Evolutionary conservation across 1,140 invertebrate genomes (phyloP).

Genomic region (Drosophila guanche): DNA sequence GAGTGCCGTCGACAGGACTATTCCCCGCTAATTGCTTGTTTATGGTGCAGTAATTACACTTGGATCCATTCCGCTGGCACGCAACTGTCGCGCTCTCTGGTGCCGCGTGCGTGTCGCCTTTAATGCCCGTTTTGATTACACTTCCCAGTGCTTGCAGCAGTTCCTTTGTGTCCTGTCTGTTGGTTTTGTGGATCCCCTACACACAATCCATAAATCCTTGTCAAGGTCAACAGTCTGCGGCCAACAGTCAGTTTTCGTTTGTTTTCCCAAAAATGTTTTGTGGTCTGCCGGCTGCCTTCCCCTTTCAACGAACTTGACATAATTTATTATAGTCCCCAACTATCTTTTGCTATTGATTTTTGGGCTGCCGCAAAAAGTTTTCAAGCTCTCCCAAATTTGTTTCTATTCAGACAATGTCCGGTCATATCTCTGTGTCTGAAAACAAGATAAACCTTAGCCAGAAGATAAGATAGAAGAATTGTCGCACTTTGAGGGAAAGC

Average conservation of each 20-base stretch:
- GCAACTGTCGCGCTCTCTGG: constrained; percentile 27
- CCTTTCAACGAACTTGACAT: constrained; percentile 14
- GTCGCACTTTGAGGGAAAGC: constrained; percentile 8
- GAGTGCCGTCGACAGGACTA: constrained; percentile 14
- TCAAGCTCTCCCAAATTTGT: neutral
- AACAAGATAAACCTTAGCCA: constrained; percentile 39
- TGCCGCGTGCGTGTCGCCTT: constrained; percentile 3
- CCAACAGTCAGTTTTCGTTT: constrained; percentile 11
- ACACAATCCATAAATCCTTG: constrained; percentile 33
- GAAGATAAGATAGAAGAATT: constrained; percentile 39
- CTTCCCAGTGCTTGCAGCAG: neutral
- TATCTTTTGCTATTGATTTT: constrained; percentile 18
- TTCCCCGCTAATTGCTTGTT: constrained; percentile 53
- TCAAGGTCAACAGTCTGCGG: constrained; percentile 39
- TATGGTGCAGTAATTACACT: constrained; percentile 48
- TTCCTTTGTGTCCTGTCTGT: constrained; percentile 31
- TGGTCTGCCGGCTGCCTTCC: neutral
- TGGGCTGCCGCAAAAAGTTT: constrained; percentile 2
- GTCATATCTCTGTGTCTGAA: constrained; percentile 8
- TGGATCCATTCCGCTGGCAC: constrained; percentile 36
- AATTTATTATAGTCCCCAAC: constrained; percentile 29
- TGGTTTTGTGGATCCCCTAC: constrained; percentile 14
- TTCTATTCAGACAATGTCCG: neutral
- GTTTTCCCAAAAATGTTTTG: constrained; percentile 10
- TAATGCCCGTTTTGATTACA: constrained; percentile 22